Percentiles rank a stretch among this genome's conserved stretches.
Evolutionary conservation across 2,797 vertebrate genomes (phyloP).

Genomic region (Craterocephalus amniculus): DNA sequence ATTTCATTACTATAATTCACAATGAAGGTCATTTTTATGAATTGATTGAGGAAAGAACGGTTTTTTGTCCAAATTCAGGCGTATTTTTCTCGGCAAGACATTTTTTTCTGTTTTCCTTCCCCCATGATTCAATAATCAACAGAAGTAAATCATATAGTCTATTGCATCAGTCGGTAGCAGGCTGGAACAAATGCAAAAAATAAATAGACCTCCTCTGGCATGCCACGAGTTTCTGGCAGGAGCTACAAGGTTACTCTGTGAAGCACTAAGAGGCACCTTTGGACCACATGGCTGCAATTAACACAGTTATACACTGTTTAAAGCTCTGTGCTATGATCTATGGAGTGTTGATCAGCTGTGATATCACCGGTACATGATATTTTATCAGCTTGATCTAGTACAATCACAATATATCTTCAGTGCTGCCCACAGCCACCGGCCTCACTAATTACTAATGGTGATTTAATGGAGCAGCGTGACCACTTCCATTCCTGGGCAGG

Average conservation of each 20-base stretch:
- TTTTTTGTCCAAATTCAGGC: constrained; percentile 70
- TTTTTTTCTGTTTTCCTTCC: constrained; percentile 37
- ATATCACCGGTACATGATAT: constrained; percentile 52
- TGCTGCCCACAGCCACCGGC: constrained; percentile 47
- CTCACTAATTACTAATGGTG: constrained; percentile 78
- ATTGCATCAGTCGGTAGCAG: constrained; percentile 71
- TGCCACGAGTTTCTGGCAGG: constrained; percentile 67
- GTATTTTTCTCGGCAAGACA: constrained; percentile 43
- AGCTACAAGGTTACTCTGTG: constrained; percentile 65
- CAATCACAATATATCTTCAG: constrained; percentile 55
- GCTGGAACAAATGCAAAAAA: constrained; percentile 80
- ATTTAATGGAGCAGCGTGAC: constrained; percentile 76
- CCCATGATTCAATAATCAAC: constrained; percentile 76
- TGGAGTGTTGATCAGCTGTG: constrained; percentile 48
- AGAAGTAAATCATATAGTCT: constrained; percentile 78
- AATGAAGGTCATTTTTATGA: constrained; percentile 80
- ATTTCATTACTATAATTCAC: constrained; percentile 77
- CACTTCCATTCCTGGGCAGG: constrained; percentile 62
- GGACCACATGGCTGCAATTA: constrained; percentile 50
- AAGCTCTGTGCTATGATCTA: constrained; percentile 48
- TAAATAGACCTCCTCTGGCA: constrained; percentile 72
- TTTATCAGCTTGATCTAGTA: constrained; percentile 51
- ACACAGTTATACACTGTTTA: constrained; percentile 48
- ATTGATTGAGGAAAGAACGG: constrained; percentile 69
- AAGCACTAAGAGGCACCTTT: constrained; percentile 60